These are phyloP conservation scores for Brotula barbata DNA, from an alignment of 2,797 vertebrate species.

Conservation along the genomic window DNA sequence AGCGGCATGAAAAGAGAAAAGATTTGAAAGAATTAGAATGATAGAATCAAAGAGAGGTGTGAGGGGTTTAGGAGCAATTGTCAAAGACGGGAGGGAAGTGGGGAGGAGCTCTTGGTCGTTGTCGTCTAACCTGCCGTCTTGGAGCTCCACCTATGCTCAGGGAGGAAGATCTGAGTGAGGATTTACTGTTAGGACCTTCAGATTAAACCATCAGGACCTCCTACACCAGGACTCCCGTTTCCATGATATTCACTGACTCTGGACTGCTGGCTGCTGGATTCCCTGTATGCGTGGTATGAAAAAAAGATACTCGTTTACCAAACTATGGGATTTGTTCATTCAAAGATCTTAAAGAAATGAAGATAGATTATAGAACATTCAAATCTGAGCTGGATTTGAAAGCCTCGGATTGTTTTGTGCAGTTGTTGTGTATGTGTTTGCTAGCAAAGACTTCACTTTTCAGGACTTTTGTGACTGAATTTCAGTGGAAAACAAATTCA, in stretches of 20 bases:
- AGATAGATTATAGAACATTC: neutral
- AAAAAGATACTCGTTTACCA: slow-evolving; percentile 8
- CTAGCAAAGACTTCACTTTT: neutral
- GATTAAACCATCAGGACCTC: slow-evolving; percentile 23
- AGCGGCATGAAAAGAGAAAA: neutral
- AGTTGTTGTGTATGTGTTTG: neutral
- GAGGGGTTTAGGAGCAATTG: slow-evolving; percentile 14
- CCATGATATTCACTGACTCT: slow-evolving; percentile 46
- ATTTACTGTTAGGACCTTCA: slow-evolving; percentile 60
- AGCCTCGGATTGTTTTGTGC: neutral
- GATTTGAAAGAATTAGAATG: neutral
- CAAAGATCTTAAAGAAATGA: neutral
- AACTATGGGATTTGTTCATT: slow-evolving; percentile 1
- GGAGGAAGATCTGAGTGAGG: slow-evolving; percentile 60
- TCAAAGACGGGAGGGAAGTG: slow-evolving; percentile 35
- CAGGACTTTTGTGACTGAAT: neutral
- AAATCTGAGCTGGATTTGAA: neutral
- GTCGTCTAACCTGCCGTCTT: slow-evolving; percentile 48
- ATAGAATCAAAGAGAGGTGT: slow-evolving; percentile 3
- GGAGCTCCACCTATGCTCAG: slow-evolving; percentile 61
- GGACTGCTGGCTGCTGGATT: slow-evolving; percentile 26
- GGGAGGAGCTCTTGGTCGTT: slow-evolving; percentile 56
- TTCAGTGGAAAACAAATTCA: too few species aligned
- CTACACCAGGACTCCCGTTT: slow-evolving; percentile 37
- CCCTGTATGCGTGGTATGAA: slow-evolving; percentile 56